These are phyloP conservation scores for Bimastos eiseni DNA, from an alignment of 2,888 invertebrate species.

Conservation along the genomic window DNA sequence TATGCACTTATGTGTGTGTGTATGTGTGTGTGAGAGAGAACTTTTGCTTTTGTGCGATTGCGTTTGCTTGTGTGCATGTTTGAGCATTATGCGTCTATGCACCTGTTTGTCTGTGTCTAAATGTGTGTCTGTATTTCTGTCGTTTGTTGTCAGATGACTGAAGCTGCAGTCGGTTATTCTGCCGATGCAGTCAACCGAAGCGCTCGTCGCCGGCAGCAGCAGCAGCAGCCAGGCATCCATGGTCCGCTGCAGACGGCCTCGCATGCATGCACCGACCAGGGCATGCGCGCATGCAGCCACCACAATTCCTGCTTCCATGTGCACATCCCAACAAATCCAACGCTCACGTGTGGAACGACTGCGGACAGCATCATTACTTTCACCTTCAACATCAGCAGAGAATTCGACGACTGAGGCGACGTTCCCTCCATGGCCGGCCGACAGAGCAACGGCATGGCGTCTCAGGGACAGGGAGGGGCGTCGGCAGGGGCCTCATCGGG, in stretches of 20 bases:
- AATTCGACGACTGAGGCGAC: background rate
- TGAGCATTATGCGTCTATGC: background rate
- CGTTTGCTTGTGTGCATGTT: background rate
- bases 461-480: background rate
- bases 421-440: background rate
- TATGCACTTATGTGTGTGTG: too few relatives aligned
- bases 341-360: background rate
- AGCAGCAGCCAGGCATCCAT: conserved; percentile 13
- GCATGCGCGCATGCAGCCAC: too few relatives aligned
- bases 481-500: background rate
- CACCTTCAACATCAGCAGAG: background rate
- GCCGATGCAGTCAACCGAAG: background rate
- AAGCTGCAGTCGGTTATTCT: background rate
- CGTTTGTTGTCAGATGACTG: background rate
- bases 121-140: background rate
- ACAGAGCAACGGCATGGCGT: background rate
- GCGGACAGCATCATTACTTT: background rate
- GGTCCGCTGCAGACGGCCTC: background rate
- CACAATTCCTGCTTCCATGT: background rate
- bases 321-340: background rate
- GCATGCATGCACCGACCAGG: background rate
- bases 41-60: too few relatives aligned
- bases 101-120: background rate
- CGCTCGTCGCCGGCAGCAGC: background rate
- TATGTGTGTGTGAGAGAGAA: too few relatives aligned